Evolutionary conservation across 2,113 vertebrate genomes (phyloP), one percentile per base, ranked within the genome.

Genomic region (Trematomus loennbergii): DNA sequence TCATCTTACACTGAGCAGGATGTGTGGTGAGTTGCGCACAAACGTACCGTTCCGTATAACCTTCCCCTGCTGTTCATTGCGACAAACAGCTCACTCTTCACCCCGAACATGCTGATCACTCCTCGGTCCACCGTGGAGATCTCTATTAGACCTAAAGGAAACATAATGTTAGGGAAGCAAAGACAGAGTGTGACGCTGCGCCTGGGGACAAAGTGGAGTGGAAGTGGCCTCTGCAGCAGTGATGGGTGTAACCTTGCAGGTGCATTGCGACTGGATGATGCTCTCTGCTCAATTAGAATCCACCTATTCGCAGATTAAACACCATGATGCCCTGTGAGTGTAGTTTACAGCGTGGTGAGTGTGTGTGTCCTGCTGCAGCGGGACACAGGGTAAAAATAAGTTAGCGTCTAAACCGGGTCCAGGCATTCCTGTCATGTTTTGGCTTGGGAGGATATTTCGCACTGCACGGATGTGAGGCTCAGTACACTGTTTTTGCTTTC

Each of bases 71-170:
- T 97, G 94, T 95, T 99, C 98, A 99, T 99, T 89, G 97, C 97
- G 18, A 99, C 81, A 91, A 98, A 99, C 90, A 97, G 94, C 88
- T 94, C 87, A 43, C 97, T 97, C 91, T 89, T 96, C 91, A 99
- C 95, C 17, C 97, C 98, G 62, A 96, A 97, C 88, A 99, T 89
- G 91, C 97, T 99, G 89, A 99, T 97, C 86, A 98, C 96, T 22
- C 97, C 98, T 93, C 97, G 94, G 73, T 98, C 96, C 94, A 99
- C 97, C 4, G 97, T 96, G 88, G 97, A 99, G 91, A 99, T 96
- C 94, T 99, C 97, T 89, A 99, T 94, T 22, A 99, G 93, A 95
- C 97, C 98, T 94, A 22, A 5, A 80, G 3, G 55, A 88, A 17
- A 90, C 70, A 91, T 0, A 82, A 2, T 22, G 80, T 87, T 82